These are phyloP conservation scores for Nerophis ophidion DNA, from an alignment of 2,113 vertebrate genomes.

Conservation along the genomic window DNA sequence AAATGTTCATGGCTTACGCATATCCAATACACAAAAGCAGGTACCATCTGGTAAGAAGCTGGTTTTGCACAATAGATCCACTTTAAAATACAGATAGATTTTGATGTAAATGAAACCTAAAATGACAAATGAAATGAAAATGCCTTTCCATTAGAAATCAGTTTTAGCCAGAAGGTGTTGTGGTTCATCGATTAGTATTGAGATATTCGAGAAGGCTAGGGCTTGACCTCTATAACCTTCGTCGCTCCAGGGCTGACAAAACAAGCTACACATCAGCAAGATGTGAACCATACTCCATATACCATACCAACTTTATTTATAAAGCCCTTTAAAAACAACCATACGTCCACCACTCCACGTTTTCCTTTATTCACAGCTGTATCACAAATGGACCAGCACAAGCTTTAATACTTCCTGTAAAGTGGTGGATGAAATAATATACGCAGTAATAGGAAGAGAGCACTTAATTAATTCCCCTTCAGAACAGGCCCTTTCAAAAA, in stretches of 20 bases:
- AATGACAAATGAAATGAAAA: conserved; percentile 1
- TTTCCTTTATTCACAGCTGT: conserved; percentile 48
- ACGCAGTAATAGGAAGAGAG: background rate
- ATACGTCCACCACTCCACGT: conserved; percentile 21
- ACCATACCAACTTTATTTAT: too few species aligned
- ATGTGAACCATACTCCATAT: conserved; percentile 12
- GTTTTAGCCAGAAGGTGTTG: conserved; percentile 29
- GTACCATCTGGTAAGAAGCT: too few species aligned
- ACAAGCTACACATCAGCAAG: conserved; percentile 9
- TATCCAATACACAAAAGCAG: too few species aligned
- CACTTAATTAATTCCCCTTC: conserved; percentile 21
- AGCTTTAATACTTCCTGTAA: conserved; percentile 17
- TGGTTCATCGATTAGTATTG: conserved; percentile 32
- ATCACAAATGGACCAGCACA: conserved; percentile 38
- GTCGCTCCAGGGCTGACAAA: conserved; percentile 16
- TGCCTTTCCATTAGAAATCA: conserved; percentile 17
- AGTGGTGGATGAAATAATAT: conserved; percentile 15
- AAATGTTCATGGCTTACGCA: too few species aligned
- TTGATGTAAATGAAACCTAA: conserved; percentile 1
- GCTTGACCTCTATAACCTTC: conserved; percentile 22
- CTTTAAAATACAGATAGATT: background rate
- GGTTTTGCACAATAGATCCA: too few species aligned
- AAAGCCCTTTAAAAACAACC: background rate
- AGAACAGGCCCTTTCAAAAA: conserved; percentile 1
- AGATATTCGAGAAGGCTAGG: conserved; percentile 12